Evolutionary conservation across 2,888 invertebrate species (phyloP).

Genomic region (Drosophila limbata): DNA sequence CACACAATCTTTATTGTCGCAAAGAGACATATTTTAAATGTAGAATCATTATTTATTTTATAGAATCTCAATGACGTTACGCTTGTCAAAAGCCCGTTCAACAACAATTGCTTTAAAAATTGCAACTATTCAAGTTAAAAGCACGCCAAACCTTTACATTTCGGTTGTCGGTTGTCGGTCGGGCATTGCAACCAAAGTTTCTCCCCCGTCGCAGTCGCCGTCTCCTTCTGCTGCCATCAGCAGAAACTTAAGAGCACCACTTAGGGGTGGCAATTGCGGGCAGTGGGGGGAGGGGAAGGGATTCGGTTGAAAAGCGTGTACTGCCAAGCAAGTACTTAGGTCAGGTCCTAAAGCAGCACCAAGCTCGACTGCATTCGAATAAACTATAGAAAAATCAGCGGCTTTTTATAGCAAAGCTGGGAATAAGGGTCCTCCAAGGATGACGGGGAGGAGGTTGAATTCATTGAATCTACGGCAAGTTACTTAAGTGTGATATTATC

Average conservation of each 20-base stretch:
- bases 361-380: conserved; percentile 78
- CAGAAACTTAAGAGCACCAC: conserved; percentile 77
- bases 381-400: conserved; percentile 80
- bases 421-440: not conserved
- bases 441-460: not conserved
- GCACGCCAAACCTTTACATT: conserved; percentile 63
- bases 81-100: conserved; percentile 51
- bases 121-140: conserved; percentile 63
- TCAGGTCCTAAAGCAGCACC: conserved; percentile 63
- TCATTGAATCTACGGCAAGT: conserved; percentile 42
- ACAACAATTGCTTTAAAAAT: conserved; percentile 32
- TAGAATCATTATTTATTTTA: conserved; percentile 38
- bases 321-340: conserved; percentile 67
- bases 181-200: conserved; percentile 9
- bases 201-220: conserved; percentile 11
- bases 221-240: conserved; percentile 64
- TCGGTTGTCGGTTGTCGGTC: conserved; percentile 17
- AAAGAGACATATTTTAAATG: conserved; percentile 13
- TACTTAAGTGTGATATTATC: conserved; percentile 83
- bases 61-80: conserved; percentile 60
- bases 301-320: conserved; percentile 55
- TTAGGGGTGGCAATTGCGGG: conserved; percentile 32
- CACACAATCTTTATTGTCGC: conserved; percentile 18
- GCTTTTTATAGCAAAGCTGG: conserved; percentile 70
- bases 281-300: conserved; percentile 5